phyloP scores from a whole-genome alignment of 2,797 vertebrate species.

The Helicolenus hilgendorfi region DNA sequence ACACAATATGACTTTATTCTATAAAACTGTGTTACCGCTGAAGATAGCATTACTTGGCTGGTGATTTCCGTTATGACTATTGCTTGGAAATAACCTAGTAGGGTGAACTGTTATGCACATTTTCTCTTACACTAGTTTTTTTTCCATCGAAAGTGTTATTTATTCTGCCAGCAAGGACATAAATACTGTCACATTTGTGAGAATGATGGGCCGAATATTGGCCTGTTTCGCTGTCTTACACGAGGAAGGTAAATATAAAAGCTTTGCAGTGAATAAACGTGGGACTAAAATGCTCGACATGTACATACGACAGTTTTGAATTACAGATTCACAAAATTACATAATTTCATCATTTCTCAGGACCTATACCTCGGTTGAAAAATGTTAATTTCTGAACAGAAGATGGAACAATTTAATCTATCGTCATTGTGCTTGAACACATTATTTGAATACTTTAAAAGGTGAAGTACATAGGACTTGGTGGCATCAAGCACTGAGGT shows the following conservation, averaged over 20 bases:
- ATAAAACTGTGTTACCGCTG: neutral
- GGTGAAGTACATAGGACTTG: no score
- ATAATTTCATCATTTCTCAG: neutral
- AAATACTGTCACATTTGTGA: conserved; percentile 4
- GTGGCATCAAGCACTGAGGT: no score
- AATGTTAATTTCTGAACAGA: neutral
- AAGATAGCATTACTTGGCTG: neutral
- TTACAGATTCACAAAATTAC: neutral
- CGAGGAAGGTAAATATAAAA: neutral
- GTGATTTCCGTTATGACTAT: neutral
- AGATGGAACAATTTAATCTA: neutral
- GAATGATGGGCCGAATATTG: neutral
- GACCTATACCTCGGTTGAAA: neutral
- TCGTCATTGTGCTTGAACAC: neutral
- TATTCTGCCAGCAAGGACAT: neutral
- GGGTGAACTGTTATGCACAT: neutral
- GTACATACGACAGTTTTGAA: neutral
- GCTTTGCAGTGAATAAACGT: conserved; percentile 10
- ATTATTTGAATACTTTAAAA: neutral
- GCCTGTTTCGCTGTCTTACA: neutral
- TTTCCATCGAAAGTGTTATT: neutral
- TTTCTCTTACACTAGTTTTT: neutral
- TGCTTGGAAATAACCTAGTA: neutral
- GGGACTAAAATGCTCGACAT: neutral
- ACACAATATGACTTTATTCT: neutral